phyloP scores from a whole-genome alignment of 2,797 vertebrate genomes.

The Amblyraja radiata region DNA sequence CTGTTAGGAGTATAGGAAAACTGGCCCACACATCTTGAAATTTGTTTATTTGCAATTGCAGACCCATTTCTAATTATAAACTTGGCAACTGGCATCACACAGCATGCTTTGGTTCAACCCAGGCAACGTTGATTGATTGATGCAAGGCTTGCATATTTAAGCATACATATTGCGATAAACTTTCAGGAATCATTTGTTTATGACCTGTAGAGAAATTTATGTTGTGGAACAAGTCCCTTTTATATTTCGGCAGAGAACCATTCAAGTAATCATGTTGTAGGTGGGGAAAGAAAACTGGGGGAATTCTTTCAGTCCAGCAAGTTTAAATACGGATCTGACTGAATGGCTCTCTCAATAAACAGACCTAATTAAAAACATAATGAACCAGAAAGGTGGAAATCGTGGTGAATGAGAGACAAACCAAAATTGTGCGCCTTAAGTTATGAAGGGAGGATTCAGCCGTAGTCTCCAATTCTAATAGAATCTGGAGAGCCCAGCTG shows the following conservation, averaged over 20 bases:
- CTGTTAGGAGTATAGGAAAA: neutral
- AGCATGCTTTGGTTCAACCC: neutral
- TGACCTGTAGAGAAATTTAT: neutral
- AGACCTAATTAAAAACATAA: neutral
- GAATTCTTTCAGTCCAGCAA: neutral
- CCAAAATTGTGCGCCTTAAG: neutral
- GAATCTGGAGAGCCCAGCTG: neutral
- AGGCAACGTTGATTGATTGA: conserved; percentile 8
- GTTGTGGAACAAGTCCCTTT: neutral
- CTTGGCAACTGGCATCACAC: neutral
- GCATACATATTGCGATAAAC: neutral
- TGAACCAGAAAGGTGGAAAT: neutral
- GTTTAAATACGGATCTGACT: neutral
- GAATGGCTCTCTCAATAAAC: conserved; percentile 20
- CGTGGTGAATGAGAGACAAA: neutral
- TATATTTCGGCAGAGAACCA: neutral
- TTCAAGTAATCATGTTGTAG: conserved; percentile 10
- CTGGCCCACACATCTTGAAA: neutral
- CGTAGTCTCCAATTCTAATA: neutral
- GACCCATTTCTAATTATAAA: conserved; percentile 3
- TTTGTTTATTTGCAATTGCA: conserved; percentile 8
- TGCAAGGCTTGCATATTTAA: neutral
- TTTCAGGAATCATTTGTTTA: neutral
- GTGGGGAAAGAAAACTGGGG: neutral
- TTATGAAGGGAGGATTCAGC: conserved; percentile 4